Percentiles rank a stretch among this genome's conserved stretches.
phyloP scores from a whole-genome alignment of 2,113 vertebrate genomes.

The Myotis lucifugus region DNA sequence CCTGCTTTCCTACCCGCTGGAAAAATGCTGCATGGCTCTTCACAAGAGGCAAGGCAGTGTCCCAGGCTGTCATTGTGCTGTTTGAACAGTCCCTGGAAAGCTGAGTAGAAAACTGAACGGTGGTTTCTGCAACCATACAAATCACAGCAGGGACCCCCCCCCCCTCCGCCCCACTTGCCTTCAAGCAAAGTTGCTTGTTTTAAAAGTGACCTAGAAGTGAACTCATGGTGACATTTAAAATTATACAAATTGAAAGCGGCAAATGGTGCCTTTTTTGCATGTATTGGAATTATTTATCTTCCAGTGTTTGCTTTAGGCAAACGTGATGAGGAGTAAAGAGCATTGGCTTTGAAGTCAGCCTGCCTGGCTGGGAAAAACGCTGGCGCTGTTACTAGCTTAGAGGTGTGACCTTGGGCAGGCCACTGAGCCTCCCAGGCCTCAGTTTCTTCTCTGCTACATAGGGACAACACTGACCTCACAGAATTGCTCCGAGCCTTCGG shows the following conservation, averaged over 20 bases:
- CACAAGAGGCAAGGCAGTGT: conserved; percentile 20
- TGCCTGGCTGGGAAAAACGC: neutral
- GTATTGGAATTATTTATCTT: conserved; percentile 53
- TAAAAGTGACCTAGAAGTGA: conserved; percentile 72
- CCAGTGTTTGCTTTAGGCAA: conserved; percentile 59
- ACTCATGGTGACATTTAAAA: conserved; percentile 72
- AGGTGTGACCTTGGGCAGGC: neutral
- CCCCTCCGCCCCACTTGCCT: neutral
- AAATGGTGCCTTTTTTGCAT: conserved; percentile 16
- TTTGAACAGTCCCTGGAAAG: conserved; percentile 66
- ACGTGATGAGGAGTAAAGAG: neutral
- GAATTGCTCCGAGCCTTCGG: neutral
- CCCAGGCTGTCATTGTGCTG: conserved; percentile 46
- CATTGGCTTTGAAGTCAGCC: neutral
- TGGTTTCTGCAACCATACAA: neutral
- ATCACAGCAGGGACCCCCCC: neutral
- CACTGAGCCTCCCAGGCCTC: neutral
- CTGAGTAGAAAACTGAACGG: neutral
- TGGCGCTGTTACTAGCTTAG: neutral
- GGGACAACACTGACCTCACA: neutral
- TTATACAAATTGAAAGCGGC: conserved; percentile 52
- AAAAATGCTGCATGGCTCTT: neutral
- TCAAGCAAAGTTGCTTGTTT: conserved; percentile 69
- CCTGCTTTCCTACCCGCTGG: conserved; percentile 12
- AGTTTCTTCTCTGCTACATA: neutral